Percentiles rank a stretch among this genome's conserved stretches.
These are phyloP conservation scores for Lycocerus yunnanus DNA, from an alignment of 2,888 invertebrate species.

Conservation along the genomic window DNA sequence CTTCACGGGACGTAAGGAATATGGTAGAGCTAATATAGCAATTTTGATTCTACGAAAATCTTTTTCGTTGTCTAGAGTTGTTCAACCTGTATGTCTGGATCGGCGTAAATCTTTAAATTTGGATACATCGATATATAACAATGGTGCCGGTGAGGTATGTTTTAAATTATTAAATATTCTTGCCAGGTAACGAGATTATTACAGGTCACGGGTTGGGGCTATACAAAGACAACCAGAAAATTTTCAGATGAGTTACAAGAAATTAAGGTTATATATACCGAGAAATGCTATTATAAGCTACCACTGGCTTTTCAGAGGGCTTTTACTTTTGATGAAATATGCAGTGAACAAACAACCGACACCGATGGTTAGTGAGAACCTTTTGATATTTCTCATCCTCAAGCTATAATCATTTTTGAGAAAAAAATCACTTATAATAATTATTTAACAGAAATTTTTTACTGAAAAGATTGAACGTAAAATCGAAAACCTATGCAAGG, in stretches of 20 bases:
- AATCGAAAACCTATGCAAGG: too few species aligned
- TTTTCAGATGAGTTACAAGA: neutral
- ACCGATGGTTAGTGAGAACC: neutral
- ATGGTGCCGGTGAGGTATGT: slow-evolving; percentile 39
- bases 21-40: slow-evolving; percentile 48
- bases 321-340: neutral
- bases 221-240: neutral
- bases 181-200: neutral
- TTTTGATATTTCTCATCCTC: neutral
- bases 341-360: neutral
- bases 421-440: too few species aligned
- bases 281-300: neutral
- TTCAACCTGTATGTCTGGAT: slow-evolving; percentile 51
- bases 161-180: neutral
- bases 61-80: slow-evolving; percentile 43
- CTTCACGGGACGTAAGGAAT: slow-evolving; percentile 35
- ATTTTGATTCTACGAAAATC: slow-evolving; percentile 41
- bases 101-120: slow-evolving; percentile 33
- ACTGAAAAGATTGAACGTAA: too few species aligned
- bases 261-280: neutral
- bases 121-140: slow-evolving; percentile 8
- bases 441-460: too few species aligned
- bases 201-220: neutral
- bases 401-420: too few species aligned
- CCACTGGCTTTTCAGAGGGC: neutral